These are phyloP conservation scores for Cryptus viduatorius DNA, from an alignment of 2,888 invertebrate species.

Conservation along the genomic window DNA sequence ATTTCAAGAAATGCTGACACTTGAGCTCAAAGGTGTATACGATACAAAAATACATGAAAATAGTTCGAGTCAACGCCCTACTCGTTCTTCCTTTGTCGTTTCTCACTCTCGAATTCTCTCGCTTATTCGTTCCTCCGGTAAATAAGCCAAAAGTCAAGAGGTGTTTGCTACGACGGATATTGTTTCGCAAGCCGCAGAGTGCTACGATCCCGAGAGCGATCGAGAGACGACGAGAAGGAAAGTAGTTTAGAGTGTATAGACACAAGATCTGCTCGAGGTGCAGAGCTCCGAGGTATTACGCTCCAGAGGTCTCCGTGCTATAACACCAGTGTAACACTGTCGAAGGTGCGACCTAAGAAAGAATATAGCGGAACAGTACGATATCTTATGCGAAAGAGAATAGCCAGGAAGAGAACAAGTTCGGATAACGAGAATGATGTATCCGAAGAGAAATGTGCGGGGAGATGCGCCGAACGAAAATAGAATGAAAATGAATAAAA, in stretches of 20 bases:
- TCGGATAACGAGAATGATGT: slow-evolving; percentile 4
- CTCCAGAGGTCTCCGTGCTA: background rate
- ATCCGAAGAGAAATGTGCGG: slow-evolving; percentile 1
- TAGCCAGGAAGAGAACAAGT: slow-evolving; percentile 4
- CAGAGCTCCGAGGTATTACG: background rate
- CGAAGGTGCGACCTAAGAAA: background rate
- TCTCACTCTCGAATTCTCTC: slow-evolving; percentile 8
- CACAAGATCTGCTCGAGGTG: slow-evolving; percentile 13
- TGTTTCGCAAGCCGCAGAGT: slow-evolving; percentile 45
- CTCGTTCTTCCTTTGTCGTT: slow-evolving; percentile 20
- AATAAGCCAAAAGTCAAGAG: slow-evolving; percentile 56
- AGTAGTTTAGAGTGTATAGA: slow-evolving; percentile 14
- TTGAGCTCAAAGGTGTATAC: background rate
- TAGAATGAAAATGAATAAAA: slow-evolving; percentile 14
- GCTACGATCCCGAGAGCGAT: slow-evolving; percentile 4
- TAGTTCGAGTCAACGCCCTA: background rate
- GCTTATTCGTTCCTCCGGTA: slow-evolving; percentile 26
- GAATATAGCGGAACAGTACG: background rate
- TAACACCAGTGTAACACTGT: background rate
- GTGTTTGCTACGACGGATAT: slow-evolving; percentile 52
- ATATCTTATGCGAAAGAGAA: slow-evolving; percentile 15
- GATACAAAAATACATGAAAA: background rate
- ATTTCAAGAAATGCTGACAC: background rate
- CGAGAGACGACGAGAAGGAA: slow-evolving; percentile 29
- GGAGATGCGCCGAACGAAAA: slow-evolving; percentile 9